Base-by-base conservation (phyloP, 2,888 invertebrate species). In the Candidula unifasciata region DNA sequence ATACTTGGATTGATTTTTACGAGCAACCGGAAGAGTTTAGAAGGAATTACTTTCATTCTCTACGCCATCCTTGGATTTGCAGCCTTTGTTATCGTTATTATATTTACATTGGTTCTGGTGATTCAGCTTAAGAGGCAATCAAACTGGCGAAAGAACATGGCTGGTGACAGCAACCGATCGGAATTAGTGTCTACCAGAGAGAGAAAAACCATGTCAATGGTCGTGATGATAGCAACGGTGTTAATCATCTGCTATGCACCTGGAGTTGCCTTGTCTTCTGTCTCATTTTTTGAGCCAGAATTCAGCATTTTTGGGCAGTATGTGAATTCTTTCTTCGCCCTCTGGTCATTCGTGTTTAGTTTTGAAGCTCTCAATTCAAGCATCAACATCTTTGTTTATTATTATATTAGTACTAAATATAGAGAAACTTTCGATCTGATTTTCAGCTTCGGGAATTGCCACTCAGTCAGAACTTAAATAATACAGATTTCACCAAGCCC, bases 21-120 rank as follows among this genome's bases (percentile, higher is more conserved):
- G 8, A 74, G 74, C 74, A 74, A 37, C 74, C 37, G 74, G 37
- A 44, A 37, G 37, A n/a, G 35, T 60, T 21, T 60, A 21, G 60
- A 60, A 60, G 21, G 60, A 5, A 5, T 60, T 0, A n/a, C 21
- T 5, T 24, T 24, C n/a, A n/a, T 60, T 16, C n/a, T 60, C 21
- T n/a, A 60, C 60, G 60, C 60, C 1, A n/a, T 21, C 5, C 60
- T 60, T 18, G 60, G 60, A 60, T 24, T n/a, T 5, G 60, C n/a
- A n/a, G 21, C 60, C 24, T 60, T 60, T 60, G 60, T 60, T 16
- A n/a, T 24, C 21, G 60, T 60, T 21, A n/a, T 60, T n/a, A 60
- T 60, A 3, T 60, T 60, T 60, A 60, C 60, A 60, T 21, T 60
- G 60, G n/a, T 60, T 60, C n/a, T 60, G n/a, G 60, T 60, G 21